Conservation (phyloP, 2,888 invertebrate genomes). For the Ophion ellenae region DNA sequence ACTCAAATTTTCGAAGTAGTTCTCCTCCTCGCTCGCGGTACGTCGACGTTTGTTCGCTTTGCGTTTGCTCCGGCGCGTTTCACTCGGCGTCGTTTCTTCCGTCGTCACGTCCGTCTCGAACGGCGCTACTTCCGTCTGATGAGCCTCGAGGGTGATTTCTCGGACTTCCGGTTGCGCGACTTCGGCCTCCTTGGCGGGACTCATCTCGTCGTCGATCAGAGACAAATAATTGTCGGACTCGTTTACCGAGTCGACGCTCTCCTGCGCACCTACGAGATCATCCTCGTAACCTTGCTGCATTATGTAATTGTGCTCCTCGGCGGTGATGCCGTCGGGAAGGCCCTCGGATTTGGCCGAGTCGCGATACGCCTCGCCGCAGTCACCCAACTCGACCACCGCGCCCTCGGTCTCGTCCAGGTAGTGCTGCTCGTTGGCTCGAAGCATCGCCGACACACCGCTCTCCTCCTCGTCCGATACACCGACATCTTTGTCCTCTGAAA, state of each 20-base stretch:
- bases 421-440: conserved; percentile 38
- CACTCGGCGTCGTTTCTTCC: conserved; percentile 58
- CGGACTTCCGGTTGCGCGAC: neutral
- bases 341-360: conserved; percentile 55
- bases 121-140: neutral
- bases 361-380: conserved; percentile 54
- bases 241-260: conserved; percentile 63
- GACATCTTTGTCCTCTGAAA: conserved; percentile 38
- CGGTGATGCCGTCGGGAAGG: conserved; percentile 68
- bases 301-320: conserved; percentile 77
- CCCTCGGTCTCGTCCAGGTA: conserved; percentile 46
- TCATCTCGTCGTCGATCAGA: conserved; percentile 62
- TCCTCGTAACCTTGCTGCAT: conserved; percentile 72
- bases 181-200: conserved; percentile 6
- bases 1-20: conserved; percentile 81
- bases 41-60: conserved; percentile 66
- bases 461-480: conserved; percentile 24
- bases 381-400: conserved; percentile 40
- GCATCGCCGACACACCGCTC: conserved; percentile 37
- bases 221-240: conserved; percentile 66
- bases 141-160: neutral
- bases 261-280: conserved; percentile 60
- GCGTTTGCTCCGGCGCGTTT: conserved; percentile 76
- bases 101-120: neutral
- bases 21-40: conserved; percentile 75